Evolutionary conservation across 1,140 invertebrate species (phyloP), one percentile per base, ranked within the genome.

Genomic region (Venturia canescens): DNA sequence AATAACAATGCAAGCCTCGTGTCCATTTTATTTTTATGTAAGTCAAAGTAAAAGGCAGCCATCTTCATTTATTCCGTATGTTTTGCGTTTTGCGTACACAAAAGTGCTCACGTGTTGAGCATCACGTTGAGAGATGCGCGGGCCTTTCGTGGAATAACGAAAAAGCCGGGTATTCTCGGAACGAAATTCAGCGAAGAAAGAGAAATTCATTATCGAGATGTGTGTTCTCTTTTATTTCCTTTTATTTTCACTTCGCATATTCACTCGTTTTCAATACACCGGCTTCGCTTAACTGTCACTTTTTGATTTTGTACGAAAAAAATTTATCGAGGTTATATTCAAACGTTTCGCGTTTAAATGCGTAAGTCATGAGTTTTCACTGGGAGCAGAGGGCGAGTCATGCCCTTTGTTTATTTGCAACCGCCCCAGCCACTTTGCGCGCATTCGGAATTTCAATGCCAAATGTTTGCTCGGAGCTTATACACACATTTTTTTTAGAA

Each of bases 391-490:
- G 15, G 3, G 5, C 53, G 15, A 21, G 53, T 57, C 21, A 13
- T 23, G 60, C n/a, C 60, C 23, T 63, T 63, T 63, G 1, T 27
- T 63, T 13, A 23, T 23, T 3, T 7, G 2, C 11, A 23, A 0
- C n/a, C 57, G 11, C 60, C n/a, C 3, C 15, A 23, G n/a, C 26
- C 21, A 23, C 60, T 1, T n/a, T 18, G 16, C 50, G 50, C 50
- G 50, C 50, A n/a, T 53, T 53, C n/a, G 38, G 82, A 87, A 75
- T 84, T 88, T 74, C 53, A 80, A 80, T 80, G 60, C 60, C 60
- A 63, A 63, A 63, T 63, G 60, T 63, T 63, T 63, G 60, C 21
- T 63, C 21, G 60, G 23, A 23, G 11, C 60, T 23, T 63, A 63
- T 13, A 63, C 21, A 11, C n/a, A n/a, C n/a, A n/a, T n/a, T n/a